Evolutionary conservation across 1,140 invertebrate genomes (phyloP), one percentile per base, ranked within the genome.

Genomic region (Brachystomella parvula): DNA sequence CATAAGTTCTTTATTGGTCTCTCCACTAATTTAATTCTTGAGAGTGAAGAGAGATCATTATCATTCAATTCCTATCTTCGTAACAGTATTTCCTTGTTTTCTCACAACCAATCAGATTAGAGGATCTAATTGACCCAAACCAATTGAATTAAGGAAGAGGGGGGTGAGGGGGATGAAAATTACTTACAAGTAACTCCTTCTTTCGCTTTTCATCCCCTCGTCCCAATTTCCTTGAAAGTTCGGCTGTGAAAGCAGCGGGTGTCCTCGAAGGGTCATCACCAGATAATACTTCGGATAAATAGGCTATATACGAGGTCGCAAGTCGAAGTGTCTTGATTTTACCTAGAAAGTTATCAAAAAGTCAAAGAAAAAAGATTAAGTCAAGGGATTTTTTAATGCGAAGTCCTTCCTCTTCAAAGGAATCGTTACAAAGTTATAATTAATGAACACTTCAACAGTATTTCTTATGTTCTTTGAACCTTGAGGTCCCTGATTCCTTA

Each of bases 251-350:
- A 2, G 79, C 79, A 17, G 75, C 77, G 44, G 78, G 76, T 2
- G 78, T 76, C 12, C 72, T 62, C 3, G 78, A 76, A 2, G 79
- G 78, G 65, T 79, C 80, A 61, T 82, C 81, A 69, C 80, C 78
- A 26, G 79, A 75, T 17, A 84, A 72, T 26, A 83, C 76, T 61
- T 87, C 86, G 77, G 90, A 88, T 47, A 96, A 81, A 75, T 95
- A 94, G 9, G 88, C 88, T 68, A 96, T 95, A 77, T 96, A 96
- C 0, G 89, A 90, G 0, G 92, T 92, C 0, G 92, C 93, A 69
- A 96, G 78, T 56, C 92, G 83, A 31, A 96, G 81, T 0, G 93
- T 94, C 78, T 96, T 95, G 69, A 96, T 92, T 82, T 92, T 94
- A 47, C 72, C 72, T 73, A 63, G 26, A 65, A 29, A 12, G 12